Evolutionary conservation across 2,888 invertebrate genomes (phyloP), one percentile per base, ranked within the genome.

Genomic region (Agonopterix alstromeriana): DNA sequence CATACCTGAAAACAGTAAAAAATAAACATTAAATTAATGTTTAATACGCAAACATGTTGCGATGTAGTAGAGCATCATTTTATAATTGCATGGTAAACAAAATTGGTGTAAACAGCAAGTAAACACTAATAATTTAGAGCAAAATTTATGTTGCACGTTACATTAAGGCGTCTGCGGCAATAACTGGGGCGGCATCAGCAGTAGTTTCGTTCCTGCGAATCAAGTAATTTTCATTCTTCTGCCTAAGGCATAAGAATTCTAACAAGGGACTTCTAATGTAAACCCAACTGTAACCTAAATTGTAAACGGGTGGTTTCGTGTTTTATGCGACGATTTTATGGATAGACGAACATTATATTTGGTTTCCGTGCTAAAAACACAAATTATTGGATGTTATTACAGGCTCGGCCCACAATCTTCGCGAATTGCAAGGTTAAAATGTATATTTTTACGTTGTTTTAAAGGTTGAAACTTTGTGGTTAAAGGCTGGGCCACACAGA

Each of bases 341-440:
- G 54, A 58, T 54, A 56, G 54, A 49, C 58, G 59, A 47, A 57
- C 60, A 67, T 70, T 65, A 67, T 42, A 11, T 10, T 64, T 61
- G 64, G 68, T 65, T 70, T 67, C 63, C 65, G 66, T 56, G 66
- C 68, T 74, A 73, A 73, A n/a, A 73, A 61, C 60, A 45, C 8
- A 11, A 10, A 42, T 42, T 12, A 42, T 42, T 12, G 63, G 61
- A 73, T 65, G 69, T 71, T 69, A 67, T 61, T 12, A 38, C 38
- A 38, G 38, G n/a, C 38, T n/a, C 9, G n/a, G n/a, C 38, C 38
- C 38, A 9, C 9, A n/a, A 38, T 38, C 38, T 38, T 38, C 10
- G 38, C n/a, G 27, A 27, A 27, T 27, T 27, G 7, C 14, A n/a
- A n/a, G 14, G 2, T 14, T 14, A 14, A 14, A 14, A 14, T 14